These are phyloP conservation scores for Isichthys henryi DNA, from an alignment of 2,113 vertebrate species.

Conservation along the genomic window DNA sequence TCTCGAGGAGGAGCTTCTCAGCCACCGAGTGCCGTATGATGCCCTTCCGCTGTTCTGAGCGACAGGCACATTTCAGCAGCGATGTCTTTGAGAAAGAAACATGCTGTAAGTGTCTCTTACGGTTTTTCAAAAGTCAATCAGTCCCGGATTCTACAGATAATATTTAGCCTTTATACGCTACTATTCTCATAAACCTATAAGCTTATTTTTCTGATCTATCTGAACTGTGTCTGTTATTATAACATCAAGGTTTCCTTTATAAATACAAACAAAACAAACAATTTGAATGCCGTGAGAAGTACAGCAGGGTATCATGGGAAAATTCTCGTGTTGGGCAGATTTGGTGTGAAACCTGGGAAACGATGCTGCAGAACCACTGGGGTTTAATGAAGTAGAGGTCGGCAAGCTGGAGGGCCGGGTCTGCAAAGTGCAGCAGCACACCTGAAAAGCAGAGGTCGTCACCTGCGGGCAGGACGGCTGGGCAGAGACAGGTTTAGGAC, in stretches of 20 bases:
- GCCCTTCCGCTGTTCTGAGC: conserved; percentile 69
- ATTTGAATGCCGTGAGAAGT: not conserved
- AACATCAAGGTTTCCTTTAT: not conserved
- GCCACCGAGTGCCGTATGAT: conserved; percentile 75
- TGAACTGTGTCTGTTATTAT: not conserved
- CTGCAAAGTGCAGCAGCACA: conserved; percentile 88
- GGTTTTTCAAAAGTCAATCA: not conserved
- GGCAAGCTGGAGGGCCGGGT: conserved; percentile 82
- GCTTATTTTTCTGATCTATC: not conserved
- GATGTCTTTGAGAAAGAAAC: conserved; percentile 58
- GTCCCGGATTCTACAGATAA: not conserved
- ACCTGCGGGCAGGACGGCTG: not conserved
- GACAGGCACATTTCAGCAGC: conserved; percentile 65
- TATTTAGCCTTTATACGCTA: not conserved
- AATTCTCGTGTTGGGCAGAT: not conserved
- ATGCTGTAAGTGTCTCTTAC: not conserved
- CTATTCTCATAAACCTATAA: not conserved
- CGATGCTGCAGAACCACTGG: conserved; percentile 90
- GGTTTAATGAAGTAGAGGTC: conserved; percentile 91
- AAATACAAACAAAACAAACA: too few species aligned
- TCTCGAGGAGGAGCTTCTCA: conserved; percentile 76
- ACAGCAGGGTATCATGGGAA: not conserved
- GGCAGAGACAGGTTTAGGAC: not conserved
- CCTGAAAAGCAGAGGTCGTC: conserved; percentile 52
- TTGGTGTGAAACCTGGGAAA: conserved; percentile 73